phyloP scores from a whole-genome alignment of 1,140 invertebrate species.

The Scaptomyza graminum region DNA sequence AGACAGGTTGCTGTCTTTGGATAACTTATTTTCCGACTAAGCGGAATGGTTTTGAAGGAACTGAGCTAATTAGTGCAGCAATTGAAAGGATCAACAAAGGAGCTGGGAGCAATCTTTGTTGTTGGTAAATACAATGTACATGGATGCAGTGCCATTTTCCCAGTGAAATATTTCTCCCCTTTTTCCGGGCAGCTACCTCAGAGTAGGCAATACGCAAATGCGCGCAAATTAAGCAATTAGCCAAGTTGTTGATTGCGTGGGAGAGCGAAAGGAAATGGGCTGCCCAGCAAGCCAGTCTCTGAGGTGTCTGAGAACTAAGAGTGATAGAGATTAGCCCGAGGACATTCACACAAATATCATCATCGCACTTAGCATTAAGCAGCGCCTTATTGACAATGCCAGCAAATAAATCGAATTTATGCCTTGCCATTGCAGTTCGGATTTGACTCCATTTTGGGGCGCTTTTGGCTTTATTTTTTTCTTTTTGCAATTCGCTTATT shows the following conservation, averaged over 20 bases:
- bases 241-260: constrained; percentile 6
- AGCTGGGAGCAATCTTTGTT: constrained; percentile 42
- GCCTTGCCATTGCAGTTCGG: constrained; percentile 14
- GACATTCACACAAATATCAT: constrained; percentile 12
- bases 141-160: constrained; percentile 9
- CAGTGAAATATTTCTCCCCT: too few relatives aligned
- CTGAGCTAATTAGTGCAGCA: constrained; percentile 64
- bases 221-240: constrained; percentile 70
- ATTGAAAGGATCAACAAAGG: constrained; percentile 40
- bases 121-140: constrained; percentile 34
- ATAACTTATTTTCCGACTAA: constrained; percentile 61
- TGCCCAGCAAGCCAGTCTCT: too few relatives aligned
- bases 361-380: constrained; percentile 25
- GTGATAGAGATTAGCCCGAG: not conserved
- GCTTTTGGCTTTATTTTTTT: constrained; percentile 46
- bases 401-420: constrained; percentile 73
- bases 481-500: constrained; percentile 73
- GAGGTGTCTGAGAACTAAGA: not conserved
- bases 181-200: not conserved
- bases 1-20: constrained; percentile 35
- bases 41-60: constrained; percentile 60
- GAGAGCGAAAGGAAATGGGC: not conserved
- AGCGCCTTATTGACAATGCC: constrained; percentile 53
- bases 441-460: not conserved
- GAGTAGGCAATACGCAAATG: constrained; percentile 44